phyloP scores from a whole-genome alignment of 2,797 vertebrate species.

The Syncerus caffer region DNA sequence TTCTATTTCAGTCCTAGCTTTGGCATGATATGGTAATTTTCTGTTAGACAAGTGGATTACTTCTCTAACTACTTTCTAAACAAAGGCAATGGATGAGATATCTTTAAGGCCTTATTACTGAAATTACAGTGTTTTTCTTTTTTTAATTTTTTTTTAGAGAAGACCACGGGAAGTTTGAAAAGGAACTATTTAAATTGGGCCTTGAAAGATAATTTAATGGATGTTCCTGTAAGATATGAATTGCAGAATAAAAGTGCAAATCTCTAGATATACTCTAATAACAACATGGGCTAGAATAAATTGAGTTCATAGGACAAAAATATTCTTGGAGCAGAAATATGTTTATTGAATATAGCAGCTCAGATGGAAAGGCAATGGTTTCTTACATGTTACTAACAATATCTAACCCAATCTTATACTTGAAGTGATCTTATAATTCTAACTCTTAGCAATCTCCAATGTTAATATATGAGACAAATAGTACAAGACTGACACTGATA shows the following conservation, averaged over 20 bases:
- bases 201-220: constrained; percentile 18
- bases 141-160: background rate
- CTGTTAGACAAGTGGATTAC: background rate
- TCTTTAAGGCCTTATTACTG: background rate
- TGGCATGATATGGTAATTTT: background rate
- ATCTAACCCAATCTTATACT: background rate
- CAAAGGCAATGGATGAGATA: background rate
- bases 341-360: background rate
- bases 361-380: background rate
- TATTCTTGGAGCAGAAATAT: background rate
- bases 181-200: background rate
- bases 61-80: background rate
- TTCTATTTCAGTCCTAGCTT: background rate
- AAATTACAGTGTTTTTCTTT: background rate
- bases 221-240: background rate
- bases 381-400: background rate
- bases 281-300: background rate
- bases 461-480: background rate
- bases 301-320: background rate
- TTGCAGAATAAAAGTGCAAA: background rate
- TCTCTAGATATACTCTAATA: background rate
- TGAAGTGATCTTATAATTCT: background rate
- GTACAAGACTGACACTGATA: background rate
- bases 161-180: background rate
- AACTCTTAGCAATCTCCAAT: background rate